Evolutionary conservation across 2,113 vertebrate species (phyloP), one percentile per base, ranked within the genome.

Genomic region (Stegastes partitus): DNA sequence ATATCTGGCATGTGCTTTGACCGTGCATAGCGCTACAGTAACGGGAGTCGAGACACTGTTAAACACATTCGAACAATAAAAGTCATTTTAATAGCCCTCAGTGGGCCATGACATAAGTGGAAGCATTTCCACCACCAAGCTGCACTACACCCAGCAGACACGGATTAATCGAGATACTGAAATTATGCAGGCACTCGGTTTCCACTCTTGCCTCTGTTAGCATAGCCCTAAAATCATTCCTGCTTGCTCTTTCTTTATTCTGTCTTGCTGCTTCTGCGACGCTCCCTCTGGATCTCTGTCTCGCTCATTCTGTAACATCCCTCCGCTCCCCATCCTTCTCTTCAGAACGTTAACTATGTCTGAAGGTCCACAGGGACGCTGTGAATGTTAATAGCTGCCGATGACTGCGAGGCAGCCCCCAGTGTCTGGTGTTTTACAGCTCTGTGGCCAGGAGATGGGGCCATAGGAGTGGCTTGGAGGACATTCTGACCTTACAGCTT

Each of bases 371-470:
- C 61, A 68, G 83, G 64, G 86, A 77, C 0, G 9, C 49, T 19
- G 23, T 37, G 74, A 79, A 68, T 76, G 61, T 78, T 82, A 81
- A 81, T 74, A 74, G 81, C 58, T 56, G 72, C 22, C 72, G 76
- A 67, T 50, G 54, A 71, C 47, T 57, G 65, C 6, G 0, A 62
- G 51, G 47, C 44, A 55, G 64, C 23, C 11, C 23, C 59, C 18
- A 50, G 21, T 23, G 74, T 47, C 22, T 26, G 78, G 22, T 89
- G 91, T 82, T 89, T 73, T 91, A 77, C 75, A 79, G 67, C 34
- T 53, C 57, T 26, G 55, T 79, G 87, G 37, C 94, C 94, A 95
- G 88, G 68, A 95, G 94, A 91, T 88, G 94, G 94, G 78, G 92
- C 83, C 91, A 93, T 91, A 89, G 90, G 86, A 92, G 84, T 93